These are phyloP conservation scores for Cydia splendana DNA, from an alignment of 1,140 invertebrate genomes.

Conservation along the genomic window DNA sequence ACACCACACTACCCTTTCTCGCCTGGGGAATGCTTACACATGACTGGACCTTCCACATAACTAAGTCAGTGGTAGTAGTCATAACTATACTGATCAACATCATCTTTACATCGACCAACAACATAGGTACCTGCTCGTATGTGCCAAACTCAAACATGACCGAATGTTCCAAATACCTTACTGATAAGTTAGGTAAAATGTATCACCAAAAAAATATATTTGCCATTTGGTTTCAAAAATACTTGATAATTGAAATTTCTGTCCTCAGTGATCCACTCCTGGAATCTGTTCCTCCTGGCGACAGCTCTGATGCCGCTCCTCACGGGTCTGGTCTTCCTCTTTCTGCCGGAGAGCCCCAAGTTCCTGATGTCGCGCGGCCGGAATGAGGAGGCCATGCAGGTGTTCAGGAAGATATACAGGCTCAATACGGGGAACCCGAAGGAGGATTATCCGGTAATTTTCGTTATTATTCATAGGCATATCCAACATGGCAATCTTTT, in stretches of 20 bases:
- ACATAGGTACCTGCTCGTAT: too few species aligned
- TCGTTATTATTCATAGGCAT: too few species aligned
- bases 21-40: constrained; percentile 80
- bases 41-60: constrained; percentile 62
- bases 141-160: background rate
- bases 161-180: background rate
- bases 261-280: constrained; percentile 82
- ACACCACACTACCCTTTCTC: constrained; percentile 78
- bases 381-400: constrained; percentile 83
- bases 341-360: constrained; percentile 91
- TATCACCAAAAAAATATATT: background rate
- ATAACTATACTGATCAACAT: too few species aligned
- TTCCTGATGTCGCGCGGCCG: constrained; percentile 88
- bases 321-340: constrained; percentile 82
- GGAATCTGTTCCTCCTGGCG: constrained; percentile 87
- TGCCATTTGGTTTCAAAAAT: too few species aligned
- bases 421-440: constrained; percentile 82
- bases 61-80: constrained; percentile 15
- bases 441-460: constrained; percentile 83
- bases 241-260: background rate
- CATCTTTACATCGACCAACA: too few species aligned
- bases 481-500: too few species aligned
- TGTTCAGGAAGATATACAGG: constrained; percentile 82
- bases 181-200: too few species aligned
- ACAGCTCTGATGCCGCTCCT: constrained; percentile 84